Base-by-base conservation (phyloP, 2,888 invertebrate species). In the Allophyes oxyacanthae region DNA sequence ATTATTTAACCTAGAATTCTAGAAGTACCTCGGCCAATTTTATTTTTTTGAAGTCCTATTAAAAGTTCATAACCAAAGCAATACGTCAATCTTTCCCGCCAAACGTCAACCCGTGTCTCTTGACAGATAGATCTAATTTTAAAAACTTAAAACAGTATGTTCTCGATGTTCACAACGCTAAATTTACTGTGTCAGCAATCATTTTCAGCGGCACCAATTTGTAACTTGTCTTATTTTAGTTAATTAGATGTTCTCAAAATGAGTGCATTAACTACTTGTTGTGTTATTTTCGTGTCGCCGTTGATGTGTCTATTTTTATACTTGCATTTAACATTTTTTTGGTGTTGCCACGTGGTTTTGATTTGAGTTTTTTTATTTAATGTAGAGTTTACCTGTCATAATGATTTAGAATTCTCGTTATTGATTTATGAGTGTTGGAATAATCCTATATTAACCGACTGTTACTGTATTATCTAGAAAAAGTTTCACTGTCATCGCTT, bases 141-240 rank as follows among this genome's bases (percentile, higher is more conserved):
- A 78, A 79, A 81, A 77, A 78, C 61, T 68, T 64, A 84, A 82
- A 81, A 79, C 66, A 83, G 69, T 77, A 63, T 70, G 78, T 78
- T 82, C 78, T 77, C 64, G 67, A 81, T 81, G 83, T 75, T 79
- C 72, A 67, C 66, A 62, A 61, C 43, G 82, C 81, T 88, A 86
- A 89, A 90, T 89, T 83, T 81, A 87, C 83, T 85, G 81, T 65
- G 69, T 60, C 78, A 66, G 54, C 65, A 66, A 63, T 61, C 61
- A 50, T 64, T 72, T 73, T 69, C 80, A 83, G 72, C 78, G 78
- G 82, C 81, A 85, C 76, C 85, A 88, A 89, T 90, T 88, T 85
- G 86, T 85, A 78, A 62, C 70, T 85, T 79, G 82, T 85, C 85
- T 86, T 87, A 80, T 89, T 88, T 87, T 75, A 84, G 83, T 84